Evolutionary conservation across 2,113 vertebrate species (phyloP), one percentile per base, ranked within the genome.

Genomic region (Trogon melanurus): DNA sequence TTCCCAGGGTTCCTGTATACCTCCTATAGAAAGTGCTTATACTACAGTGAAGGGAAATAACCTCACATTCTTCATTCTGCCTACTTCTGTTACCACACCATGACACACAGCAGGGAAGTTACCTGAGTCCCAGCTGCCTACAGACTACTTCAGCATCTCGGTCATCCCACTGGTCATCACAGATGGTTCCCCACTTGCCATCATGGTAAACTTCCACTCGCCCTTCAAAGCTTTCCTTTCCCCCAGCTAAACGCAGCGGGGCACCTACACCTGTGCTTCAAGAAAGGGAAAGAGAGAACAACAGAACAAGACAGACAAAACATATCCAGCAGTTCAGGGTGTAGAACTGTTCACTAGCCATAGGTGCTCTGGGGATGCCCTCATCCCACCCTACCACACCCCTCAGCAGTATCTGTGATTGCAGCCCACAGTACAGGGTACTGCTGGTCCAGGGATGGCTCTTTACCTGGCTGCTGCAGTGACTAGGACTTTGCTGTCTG

Each of bases 121-220:
- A 99, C 99, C 98, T 98, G 69, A 99, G 97, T 50, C 98, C 98
- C 54, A 99, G 97, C 95, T 99, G 99, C 72, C 99, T 98, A 96
- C 99, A 99, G 72, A 99, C 98, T 72, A 99, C 99, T 92, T 98
- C 98, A 14, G 99, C 99, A 81, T 99, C 99, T 53, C 96, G 98
- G 95, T 99, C 97, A 1, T 99, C 99, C 99, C 99, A 99, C 62
- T 98, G 98, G 97, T 99, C 99, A 7, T 99, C 99, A 70, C 99
- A 99, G 92, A 99, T 96, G 25, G 99, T 98, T 88, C 99, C 99
- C 99, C 99, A 99, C 92, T 97, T 97, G 62, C 98, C 98, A 11
- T 97, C 92, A 19, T 99, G 98, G 87, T 98, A 99, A 73, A 99
- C 98, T 94, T 99, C 99, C 85, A 99, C 98, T 7, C 99, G 98